Conservation (phyloP, 2,797 vertebrate genomes). For the Brotula barbata region DNA sequence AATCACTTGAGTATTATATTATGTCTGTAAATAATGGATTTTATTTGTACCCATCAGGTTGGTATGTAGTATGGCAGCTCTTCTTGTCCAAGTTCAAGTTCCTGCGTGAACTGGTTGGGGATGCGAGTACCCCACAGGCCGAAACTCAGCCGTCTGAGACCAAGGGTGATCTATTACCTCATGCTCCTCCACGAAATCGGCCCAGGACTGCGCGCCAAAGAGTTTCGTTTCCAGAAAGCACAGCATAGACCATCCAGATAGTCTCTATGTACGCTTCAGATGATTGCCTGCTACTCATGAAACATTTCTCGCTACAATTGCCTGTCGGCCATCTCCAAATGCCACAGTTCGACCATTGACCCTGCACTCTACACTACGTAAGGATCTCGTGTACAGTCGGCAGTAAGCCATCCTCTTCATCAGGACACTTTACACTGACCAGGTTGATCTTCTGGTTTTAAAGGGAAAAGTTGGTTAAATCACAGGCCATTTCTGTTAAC, state of each 20-base stretch:
- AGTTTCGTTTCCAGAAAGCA: conserved; percentile 70
- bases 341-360: not conserved
- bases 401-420: conserved; percentile 20
- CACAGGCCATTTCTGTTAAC: conserved; percentile 37
- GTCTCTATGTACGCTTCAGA: not conserved
- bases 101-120: conserved; percentile 93
- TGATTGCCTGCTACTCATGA: conserved; percentile 1
- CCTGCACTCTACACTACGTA: conserved; percentile 34
- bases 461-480: conserved; percentile 67
- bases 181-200: conserved; percentile 73
- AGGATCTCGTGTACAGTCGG: conserved; percentile 9
- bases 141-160: conserved; percentile 85
- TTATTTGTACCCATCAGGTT: conserved; percentile 78
- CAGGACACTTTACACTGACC: conserved; percentile 60
- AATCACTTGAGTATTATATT: not conserved
- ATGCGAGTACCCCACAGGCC: conserved; percentile 87
- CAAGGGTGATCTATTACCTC: conserved; percentile 78
- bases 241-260: conserved; percentile 44
- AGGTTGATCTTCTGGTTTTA: conserved; percentile 54
- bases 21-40: not conserved
- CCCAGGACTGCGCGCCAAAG: conserved; percentile 85
- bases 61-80: conserved; percentile 99
- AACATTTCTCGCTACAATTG: not conserved
- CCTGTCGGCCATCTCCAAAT: not conserved
- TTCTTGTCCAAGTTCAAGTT: conserved; percentile 99